A percentile compares a stretch with the other conserved stretches of the same genome.
These are phyloP conservation scores for Doryteuthis pealeii DNA, from an alignment of 1,140 invertebrate species.

Conservation along the genomic window DNA sequence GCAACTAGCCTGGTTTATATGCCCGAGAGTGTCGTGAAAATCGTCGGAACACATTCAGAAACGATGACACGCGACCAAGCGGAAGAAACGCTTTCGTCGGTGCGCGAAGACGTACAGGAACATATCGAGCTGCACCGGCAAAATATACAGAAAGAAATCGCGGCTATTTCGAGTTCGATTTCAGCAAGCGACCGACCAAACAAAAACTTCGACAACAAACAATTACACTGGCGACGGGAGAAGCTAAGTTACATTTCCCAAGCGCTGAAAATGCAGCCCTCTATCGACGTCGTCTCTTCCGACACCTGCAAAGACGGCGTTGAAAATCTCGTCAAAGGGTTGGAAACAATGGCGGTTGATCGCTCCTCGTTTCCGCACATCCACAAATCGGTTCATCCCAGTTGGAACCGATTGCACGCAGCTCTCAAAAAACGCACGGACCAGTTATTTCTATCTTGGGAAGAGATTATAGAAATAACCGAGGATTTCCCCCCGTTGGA, in stretches of 20 bases:
- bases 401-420: slow-evolving; percentile 43
- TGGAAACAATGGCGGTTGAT: slow-evolving; percentile 54
- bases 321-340: slow-evolving; percentile 39
- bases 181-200: slow-evolving; percentile 24
- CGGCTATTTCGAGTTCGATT: background rate
- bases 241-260: slow-evolving; percentile 12
- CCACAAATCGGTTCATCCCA: slow-evolving; percentile 41
- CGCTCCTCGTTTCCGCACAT: slow-evolving; percentile 50
- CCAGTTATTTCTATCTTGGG: slow-evolving; percentile 39
- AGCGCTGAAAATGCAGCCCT: too few relatives aligned
- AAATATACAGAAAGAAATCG: slow-evolving; percentile 16
- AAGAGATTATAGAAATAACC: slow-evolving; percentile 37
- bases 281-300: too few relatives aligned
- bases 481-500: slow-evolving; percentile 24
- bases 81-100: background rate
- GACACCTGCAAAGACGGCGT: slow-evolving; percentile 21
- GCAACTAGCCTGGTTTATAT: slow-evolving; percentile 43
- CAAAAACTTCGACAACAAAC: slow-evolving; percentile 26
- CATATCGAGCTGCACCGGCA: slow-evolving; percentile 4
- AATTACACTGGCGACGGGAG: slow-evolving; percentile 37
- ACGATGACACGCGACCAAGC: slow-evolving; percentile 18
- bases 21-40: slow-evolving; percentile 53
- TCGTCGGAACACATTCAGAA: slow-evolving; percentile 53
- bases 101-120: slow-evolving; percentile 35
- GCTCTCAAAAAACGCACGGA: slow-evolving; percentile 39